These are phyloP conservation scores for Vulpes ferrilata DNA, from an alignment of 2,113 vertebrate species.

Conservation along the genomic window DNA sequence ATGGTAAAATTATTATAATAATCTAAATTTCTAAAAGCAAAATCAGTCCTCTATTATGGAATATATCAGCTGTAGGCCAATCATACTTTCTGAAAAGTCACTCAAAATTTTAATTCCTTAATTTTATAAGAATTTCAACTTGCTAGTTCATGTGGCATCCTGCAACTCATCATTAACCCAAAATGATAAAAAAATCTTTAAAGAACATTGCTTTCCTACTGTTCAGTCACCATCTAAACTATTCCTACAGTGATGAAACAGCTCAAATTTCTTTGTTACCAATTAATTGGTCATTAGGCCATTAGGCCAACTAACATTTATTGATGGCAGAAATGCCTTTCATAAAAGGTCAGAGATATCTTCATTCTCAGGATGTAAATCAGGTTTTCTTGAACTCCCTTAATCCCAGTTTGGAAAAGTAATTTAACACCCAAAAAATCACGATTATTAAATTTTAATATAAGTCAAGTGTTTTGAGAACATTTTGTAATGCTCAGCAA, in stretches of 20 bases:
- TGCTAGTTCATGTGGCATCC: neutral
- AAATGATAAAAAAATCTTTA: constrained; percentile 45
- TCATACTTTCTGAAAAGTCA: neutral
- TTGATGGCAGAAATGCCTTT: neutral
- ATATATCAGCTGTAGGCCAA: neutral
- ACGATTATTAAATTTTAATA: constrained; percentile 43
- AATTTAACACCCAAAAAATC: constrained; percentile 39
- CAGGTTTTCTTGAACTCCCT: constrained; percentile 23
- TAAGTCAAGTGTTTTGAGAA: constrained; percentile 5
- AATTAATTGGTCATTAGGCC: constrained; percentile 26
- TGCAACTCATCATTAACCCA: constrained; percentile 1
- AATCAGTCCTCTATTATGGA: neutral
- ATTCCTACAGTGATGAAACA: neutral
- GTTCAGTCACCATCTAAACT: neutral
- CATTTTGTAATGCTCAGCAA: neutral
- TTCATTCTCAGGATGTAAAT: constrained; percentile 17
- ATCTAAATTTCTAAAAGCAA: constrained; percentile 7
- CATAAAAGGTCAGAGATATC: constrained; percentile 23
- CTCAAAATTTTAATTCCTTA: constrained; percentile 19
- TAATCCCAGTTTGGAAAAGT: constrained; percentile 37
- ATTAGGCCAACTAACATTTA: constrained; percentile 28
- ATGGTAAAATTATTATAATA: neutral
- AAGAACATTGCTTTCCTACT: neutral
- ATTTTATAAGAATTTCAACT: constrained; percentile 42
- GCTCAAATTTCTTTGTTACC: neutral